Evolutionary conservation across 2,888 invertebrate species (phyloP).

Genomic region (Imbricaverruca yamaguchii): DNA sequence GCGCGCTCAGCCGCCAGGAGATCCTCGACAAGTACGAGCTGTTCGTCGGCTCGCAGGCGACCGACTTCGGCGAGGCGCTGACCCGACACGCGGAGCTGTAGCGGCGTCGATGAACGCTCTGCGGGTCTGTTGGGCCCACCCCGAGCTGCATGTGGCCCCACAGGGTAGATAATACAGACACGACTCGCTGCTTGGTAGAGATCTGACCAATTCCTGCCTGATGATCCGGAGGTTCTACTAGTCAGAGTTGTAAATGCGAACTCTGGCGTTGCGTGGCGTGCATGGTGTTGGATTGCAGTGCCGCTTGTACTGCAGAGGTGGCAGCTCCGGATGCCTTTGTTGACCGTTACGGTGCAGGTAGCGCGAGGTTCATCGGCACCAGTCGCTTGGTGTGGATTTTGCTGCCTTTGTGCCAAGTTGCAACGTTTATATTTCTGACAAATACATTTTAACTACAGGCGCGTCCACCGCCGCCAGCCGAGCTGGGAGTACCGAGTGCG

Average conservation of each 20-base stretch:
- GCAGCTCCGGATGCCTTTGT: not conserved
- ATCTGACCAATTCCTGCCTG: no score
- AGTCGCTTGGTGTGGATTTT: not conserved
- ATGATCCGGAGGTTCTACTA: no score
- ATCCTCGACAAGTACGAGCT: slow-evolving; percentile 90
- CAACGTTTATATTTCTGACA: not conserved
- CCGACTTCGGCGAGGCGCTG: slow-evolving; percentile 95
- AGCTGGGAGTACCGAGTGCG: slow-evolving; percentile 7
- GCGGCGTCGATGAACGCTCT: slow-evolving; percentile 26
- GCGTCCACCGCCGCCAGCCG: slow-evolving; percentile 19
- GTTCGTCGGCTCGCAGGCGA: slow-evolving; percentile 97
- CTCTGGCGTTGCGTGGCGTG: not conserved
- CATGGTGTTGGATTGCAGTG: not conserved
- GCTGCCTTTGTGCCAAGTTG: not conserved
- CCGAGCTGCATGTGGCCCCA: not conserved
- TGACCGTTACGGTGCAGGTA: not conserved
- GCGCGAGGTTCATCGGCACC: not conserved
- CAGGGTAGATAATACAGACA: not conserved
- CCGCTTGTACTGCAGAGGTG: not conserved
- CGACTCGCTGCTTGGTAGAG: no score
- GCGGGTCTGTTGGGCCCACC: not conserved
- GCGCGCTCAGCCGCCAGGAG: slow-evolving; percentile 78
- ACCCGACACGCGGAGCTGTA: slow-evolving; percentile 93
- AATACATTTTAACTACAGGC: slow-evolving; percentile 20
- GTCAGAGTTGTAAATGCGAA: not conserved